Base-by-base conservation (phyloP, 2,888 invertebrate genomes). In the Megaustenia siamemsis region DNA sequence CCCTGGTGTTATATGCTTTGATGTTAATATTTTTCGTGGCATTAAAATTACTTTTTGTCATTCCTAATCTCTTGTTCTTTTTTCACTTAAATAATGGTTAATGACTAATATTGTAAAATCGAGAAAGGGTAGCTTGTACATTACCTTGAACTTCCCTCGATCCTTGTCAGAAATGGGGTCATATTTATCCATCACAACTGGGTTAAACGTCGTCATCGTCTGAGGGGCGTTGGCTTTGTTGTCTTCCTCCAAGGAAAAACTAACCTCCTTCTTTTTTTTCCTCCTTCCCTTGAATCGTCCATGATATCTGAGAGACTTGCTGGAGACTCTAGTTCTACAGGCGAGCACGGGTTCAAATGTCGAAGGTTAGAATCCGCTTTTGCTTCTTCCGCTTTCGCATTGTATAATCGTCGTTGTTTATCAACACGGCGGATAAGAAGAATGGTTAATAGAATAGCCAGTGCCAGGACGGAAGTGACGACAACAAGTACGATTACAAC, bases 161-260 rank as follows among this genome's bases (percentile, higher is more conserved):
- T 84, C 75, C 18, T 28, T 45, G 18, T 84, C 84, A 21, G 73
- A 63, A 10, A 84, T 73, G 5, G 75, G 43, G 53, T 84, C 84
- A 53, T 84, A 84, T n/a, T 84, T 84, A 18, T 84, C 84, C 12
- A 73, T 21, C 18, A 21, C 63, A 0, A 15, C 40, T n/a, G 79
- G 75, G 35, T 28, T 75, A 49, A 84, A 80, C 1, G 84, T 73
- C 18, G 73, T 84, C 79, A 84, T 40, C 4, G 73, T 60, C n/a
- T 53, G 84, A 6, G 73, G 28, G 28, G 12, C 32, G 63, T 63
- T 80, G n/a, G 82, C 71, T 66, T 88, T 86, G 79, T 84, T 86
- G 45, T 90, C 89, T 35, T 89, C 89, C 24, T 90, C 90, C 83
- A 90, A 66, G 0, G 89, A 90, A 73, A 89, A 89, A 78, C 90